Evolutionary conservation across 1,140 invertebrate genomes (phyloP), one percentile per base, ranked within the genome.

Genomic region (Magallana ariakensis): DNA sequence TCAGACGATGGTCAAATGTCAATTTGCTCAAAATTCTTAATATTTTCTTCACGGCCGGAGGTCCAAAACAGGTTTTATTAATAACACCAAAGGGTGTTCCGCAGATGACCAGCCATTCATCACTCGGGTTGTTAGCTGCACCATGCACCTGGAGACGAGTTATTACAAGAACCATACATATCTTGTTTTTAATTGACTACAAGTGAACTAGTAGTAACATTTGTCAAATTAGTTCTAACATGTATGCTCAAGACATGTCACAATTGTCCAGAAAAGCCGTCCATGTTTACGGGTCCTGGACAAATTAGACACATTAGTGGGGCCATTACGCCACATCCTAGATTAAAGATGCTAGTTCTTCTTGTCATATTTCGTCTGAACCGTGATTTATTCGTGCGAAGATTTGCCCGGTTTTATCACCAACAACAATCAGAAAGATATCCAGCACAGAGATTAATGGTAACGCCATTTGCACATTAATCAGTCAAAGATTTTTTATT

Each of bases 251-350:
- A 26, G 66, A 75, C 66, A 26, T 75, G 66, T 26, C 66, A 75
- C 22, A 75, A 75, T 26, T 75, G 66, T 26, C 66, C 66, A n/a
- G 33, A 26, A 19, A 4, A 75, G 66, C 22, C 22, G 66, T 26
- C 66, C 19, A 75, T 75, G 66, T 75, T 75, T 75, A 75, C 66
- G 66, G 66, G 66, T 75, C 15, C 22, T 33, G 66, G 66, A 75
- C 66, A 75, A 75, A 75, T 75, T 75, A 26, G 66, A 75, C 66
- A 75, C 66, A 75, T 75, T 75, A 75, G 66, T 75, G 22, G 4
- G 66, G 66, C 66, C 66, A 75, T 75, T 75, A 75, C 66, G 66
- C 66, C 66, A 75, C 66, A 75, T 75, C 66, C 26, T 75, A 75
- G 66, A 75, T 75, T 75, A 26, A 33, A 9, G 66, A 75, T 75